Base-by-base conservation (phyloP, 2,888 invertebrate genomes). In the Taphrorychus bicolor region DNA sequence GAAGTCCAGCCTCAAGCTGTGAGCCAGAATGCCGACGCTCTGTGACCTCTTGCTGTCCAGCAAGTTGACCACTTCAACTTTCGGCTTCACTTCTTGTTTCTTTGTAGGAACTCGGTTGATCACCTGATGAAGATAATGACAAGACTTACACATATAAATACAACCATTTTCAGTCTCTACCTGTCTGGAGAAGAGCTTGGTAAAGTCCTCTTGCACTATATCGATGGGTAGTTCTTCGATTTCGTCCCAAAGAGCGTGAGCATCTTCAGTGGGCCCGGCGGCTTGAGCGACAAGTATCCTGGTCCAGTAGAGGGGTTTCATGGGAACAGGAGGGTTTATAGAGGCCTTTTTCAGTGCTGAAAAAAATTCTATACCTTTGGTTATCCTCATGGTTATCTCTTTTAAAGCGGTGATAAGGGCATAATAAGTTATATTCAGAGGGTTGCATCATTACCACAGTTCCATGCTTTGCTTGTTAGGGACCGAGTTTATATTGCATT, bases 301-400 rank as follows among this genome's bases (percentile, higher is more conserved):
- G 5, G 95, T 96, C 98, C 98, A 98, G 78, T 95, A 98, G 3
- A 98, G 85, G 0, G 97, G 97, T 80, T 94, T 95, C 97, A 97
- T 97, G 0, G 96, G 95, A 41, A 92, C 89, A 16, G 89, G 89
- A 1, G 97, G 95, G 77, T 89, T 91, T 11, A 95, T 85, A 4
- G 94, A 89, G 67, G 89, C 88, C 81, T 96, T 97, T 66, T 94
- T 86, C 77, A 93, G 83, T 59, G 87, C 93, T 93, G 79, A 59
- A 56, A 62, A n/a, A n/a, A n/a, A n/a, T n/a, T n/a, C n/a, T n/a
- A n/a, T n/a, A n/a, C n/a, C n/a, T n/a, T n/a, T n/a, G n/a, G n/a
- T n/a, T n/a, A n/a, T n/a, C n/a, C n/a, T n/a, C n/a, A n/a, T n/a
- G n/a, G n/a, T n/a, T n/a, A n/a, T n/a, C n/a, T n/a, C n/a, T n/a